Evolutionary conservation across 2,113 vertebrate genomes (phyloP), one percentile per base, ranked within the genome.

Genomic region (Himantopus leucocephalus): DNA sequence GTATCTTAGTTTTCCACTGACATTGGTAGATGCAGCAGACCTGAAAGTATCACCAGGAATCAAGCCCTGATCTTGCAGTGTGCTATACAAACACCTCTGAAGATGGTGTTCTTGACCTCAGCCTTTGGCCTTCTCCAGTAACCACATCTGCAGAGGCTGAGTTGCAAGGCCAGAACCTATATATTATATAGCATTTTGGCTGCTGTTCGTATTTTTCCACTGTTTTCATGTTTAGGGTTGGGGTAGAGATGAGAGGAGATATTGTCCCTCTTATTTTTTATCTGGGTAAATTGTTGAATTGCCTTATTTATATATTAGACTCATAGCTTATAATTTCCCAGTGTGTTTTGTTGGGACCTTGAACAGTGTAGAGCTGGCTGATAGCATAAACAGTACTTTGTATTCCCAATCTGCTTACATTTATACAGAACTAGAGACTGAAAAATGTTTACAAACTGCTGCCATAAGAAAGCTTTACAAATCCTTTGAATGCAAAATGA

Each of bases 401-500:
- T 89, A 80, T 94, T 95, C 83, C 85, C 60, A 53, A 74, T 88
- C 73, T 93, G 62, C 90, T 93, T 90, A 81, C 74, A 24, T 92
- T 94, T 89, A 55, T 93, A 73, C 15, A 48, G 64, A 92, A 79
- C 75, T 86, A 92, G 83, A 85, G 50, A 47, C 73, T 62, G 85
- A 52, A 78, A 93, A 86, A 74, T 86, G 63, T 88, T 95, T 94
- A 71, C 83, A 62, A 90, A 88, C 81, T 77, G 58, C 84, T 93
- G 78, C 88, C 86, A 79, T 90, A 72, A 86, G 82, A 94, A 94
- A 89, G 62, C 48, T 71, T 88, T 95, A 70, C 56, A 91, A 92
- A 92, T 77, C 63, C 82, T 95, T 95, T 95, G 93, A 95, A 96
- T 83, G 53, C 71, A 83, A 89, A 94, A 94, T 68, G 76, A 52